Conservation (phyloP, 2,113 vertebrate species). For the Corythornis madagascariensis region DNA sequence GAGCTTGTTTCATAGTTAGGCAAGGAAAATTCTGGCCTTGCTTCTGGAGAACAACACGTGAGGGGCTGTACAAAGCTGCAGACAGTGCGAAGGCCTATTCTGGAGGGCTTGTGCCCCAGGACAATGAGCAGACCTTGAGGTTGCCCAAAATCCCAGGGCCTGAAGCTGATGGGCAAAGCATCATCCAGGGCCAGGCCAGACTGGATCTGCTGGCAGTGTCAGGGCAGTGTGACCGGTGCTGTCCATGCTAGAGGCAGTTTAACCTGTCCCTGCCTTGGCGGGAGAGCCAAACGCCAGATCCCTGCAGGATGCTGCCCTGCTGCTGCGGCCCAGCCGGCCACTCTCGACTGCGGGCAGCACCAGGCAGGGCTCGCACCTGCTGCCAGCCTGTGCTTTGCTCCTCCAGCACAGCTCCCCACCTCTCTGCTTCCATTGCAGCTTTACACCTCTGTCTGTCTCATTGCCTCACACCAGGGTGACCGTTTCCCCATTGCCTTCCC, state of each 20-base stretch:
- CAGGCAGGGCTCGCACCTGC: neutral
- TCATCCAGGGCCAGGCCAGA: neutral
- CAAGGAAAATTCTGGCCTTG: neutral
- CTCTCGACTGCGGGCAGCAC: fast-evolving
- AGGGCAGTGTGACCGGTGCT: fast-evolving
- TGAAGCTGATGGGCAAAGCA: neutral
- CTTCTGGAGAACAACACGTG: neutral
- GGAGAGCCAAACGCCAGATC: neutral
- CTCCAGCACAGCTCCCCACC: fast-evolving
- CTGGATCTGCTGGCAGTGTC: neutral
- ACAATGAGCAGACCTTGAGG: fast-evolving
- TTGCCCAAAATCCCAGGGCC: neutral
- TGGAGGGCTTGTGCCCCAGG: neutral
- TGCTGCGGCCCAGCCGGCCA: neutral
- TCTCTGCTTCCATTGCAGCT: neutral
- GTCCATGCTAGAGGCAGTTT: neutral
- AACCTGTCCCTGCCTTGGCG: neutral
- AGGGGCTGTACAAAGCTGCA: neutral
- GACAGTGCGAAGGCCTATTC: neutral
- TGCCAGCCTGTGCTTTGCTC: neutral
- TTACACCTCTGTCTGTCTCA: neutral
- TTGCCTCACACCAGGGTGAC: neutral
- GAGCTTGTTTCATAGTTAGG: neutral
- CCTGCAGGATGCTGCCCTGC: fast-evolving
- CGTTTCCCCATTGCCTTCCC: neutral